phyloP scores from a whole-genome alignment of 2,888 invertebrate genomes.

The Eumacrocentrus americanus region DNA sequence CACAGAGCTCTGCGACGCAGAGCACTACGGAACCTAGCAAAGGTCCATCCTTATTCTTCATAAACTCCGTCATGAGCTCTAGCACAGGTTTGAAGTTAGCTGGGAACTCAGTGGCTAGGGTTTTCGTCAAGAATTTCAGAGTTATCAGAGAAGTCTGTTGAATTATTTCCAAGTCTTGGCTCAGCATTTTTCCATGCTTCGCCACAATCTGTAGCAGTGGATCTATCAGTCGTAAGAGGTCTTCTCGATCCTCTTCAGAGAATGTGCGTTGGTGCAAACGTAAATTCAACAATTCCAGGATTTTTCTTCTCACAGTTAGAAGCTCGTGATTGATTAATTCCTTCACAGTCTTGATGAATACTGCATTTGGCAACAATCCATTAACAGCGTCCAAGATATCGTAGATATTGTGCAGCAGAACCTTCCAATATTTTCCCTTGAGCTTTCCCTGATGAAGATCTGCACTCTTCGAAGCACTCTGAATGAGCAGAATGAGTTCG shows the following conservation, averaged over 20 bases:
- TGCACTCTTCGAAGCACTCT: constrained; percentile 68
- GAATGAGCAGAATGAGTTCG: constrained; percentile 71
- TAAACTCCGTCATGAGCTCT: constrained; percentile 70
- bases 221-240: constrained; percentile 68
- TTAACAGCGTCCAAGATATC: constrained; percentile 77
- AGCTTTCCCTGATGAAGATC: constrained; percentile 68
- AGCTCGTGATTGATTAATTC: constrained; percentile 76
- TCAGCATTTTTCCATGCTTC: constrained; percentile 61
- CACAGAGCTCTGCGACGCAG: constrained; percentile 80
- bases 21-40: constrained; percentile 77
- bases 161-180: constrained; percentile 71
- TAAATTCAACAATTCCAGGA: constrained; percentile 83
- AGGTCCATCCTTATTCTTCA: constrained; percentile 66
- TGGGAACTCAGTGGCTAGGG: constrained; percentile 72
- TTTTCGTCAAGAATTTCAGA: constrained; percentile 80
- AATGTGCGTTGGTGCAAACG: constrained; percentile 76
- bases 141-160: constrained; percentile 85
- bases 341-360: constrained; percentile 80
- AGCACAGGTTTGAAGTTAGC: constrained; percentile 73
- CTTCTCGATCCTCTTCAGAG: constrained; percentile 62
- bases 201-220: constrained; percentile 69
- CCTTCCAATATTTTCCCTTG: constrained; percentile 80
- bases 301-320: constrained; percentile 75
- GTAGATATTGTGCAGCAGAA: constrained; percentile 77
- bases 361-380: constrained; percentile 76